Conservation (phyloP, 92 coral and sea anemone genomes). For the Heteractis magnifica region DNA sequence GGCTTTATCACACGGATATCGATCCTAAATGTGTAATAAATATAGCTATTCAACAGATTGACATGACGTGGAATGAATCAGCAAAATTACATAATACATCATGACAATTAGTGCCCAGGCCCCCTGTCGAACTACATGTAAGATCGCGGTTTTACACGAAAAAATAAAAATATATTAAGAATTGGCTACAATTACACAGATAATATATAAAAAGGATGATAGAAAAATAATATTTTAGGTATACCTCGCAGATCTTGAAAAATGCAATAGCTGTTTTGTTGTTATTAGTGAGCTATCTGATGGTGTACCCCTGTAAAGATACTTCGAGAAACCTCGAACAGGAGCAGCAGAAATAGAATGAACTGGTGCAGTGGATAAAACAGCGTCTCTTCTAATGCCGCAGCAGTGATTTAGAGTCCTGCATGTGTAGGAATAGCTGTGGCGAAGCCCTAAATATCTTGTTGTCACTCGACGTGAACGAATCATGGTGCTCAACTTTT, state of each 20-base stretch:
- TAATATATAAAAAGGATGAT: neutral
- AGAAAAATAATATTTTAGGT: neutral
- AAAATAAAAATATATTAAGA: neutral
- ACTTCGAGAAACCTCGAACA: neutral
- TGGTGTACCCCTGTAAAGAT: neutral
- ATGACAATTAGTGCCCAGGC: neutral
- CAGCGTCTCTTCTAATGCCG: constrained; percentile 32
- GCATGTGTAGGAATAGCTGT: constrained; percentile 11
- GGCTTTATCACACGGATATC: too few species aligned
- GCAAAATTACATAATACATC: neutral
- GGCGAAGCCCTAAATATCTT: constrained; percentile 22
- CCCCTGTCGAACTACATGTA: neutral
- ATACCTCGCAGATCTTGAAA: constrained; percentile 28
- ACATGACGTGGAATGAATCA: neutral
- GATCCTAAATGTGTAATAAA: neutral
- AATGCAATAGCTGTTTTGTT: neutral
- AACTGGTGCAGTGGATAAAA: constrained; percentile 6
- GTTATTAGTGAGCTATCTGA: neutral
- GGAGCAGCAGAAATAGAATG: constrained; percentile 7
- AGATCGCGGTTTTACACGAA: neutral
- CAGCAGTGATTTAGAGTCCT: constrained; percentile 27
- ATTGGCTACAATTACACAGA: neutral
- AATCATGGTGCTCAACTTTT: constrained; percentile 43
- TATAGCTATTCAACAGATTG: neutral
- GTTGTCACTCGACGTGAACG: neutral